Evolutionary conservation across 2,797 vertebrate species (phyloP).

Genomic region (Typhlichthys eigenmanni): DNA sequence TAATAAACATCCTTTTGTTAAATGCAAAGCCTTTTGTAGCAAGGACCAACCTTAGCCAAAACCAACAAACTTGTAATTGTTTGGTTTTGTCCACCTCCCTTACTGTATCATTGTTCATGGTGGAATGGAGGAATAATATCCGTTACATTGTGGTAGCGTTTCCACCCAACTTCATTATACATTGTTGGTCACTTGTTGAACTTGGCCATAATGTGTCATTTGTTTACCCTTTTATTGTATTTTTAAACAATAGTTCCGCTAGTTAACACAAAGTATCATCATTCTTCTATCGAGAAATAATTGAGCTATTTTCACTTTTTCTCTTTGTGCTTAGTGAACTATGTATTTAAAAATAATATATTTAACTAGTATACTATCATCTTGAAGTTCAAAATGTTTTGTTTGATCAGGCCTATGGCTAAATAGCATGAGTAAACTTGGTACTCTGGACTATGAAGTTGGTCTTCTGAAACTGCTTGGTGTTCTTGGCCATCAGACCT

Average conservation of each 20-base stretch:
- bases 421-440: constrained; percentile 7
- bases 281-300: constrained; percentile 25
- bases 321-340: constrained; percentile 1
- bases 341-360: background rate
- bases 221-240: background rate
- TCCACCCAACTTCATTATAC: constrained; percentile 21
- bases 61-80: too few species aligned
- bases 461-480: constrained; percentile 10
- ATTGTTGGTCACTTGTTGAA: background rate
- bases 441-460: constrained; percentile 1
- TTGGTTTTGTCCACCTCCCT: background rate
- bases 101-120: background rate
- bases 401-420: background rate
- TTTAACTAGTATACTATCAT: background rate
- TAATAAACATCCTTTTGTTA: background rate
- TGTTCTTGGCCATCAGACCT: background rate
- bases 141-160: constrained; percentile 14
- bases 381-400: background rate
- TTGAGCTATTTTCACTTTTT: constrained; percentile 3
- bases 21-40: too few species aligned
- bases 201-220: background rate
- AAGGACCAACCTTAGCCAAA: background rate
- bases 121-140: background rate
- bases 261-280: background rate
- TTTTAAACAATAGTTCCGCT: constrained; percentile 21